Evolutionary conservation across 2,113 vertebrate species (phyloP).

Genomic region (Ornithorhynchus anatinus): DNA sequence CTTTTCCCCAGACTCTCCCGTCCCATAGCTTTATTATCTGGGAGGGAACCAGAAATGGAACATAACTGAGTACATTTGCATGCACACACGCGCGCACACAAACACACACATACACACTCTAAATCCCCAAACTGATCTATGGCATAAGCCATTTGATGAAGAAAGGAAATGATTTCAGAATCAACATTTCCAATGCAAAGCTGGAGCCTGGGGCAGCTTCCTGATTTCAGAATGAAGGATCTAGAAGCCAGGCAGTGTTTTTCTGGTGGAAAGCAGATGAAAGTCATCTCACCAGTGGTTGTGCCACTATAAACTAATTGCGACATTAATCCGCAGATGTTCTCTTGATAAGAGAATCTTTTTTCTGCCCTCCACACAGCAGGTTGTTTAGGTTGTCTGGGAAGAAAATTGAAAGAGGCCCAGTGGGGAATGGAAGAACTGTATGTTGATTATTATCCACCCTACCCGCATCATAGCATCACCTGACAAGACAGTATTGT

Average conservation of each 20-base stretch:
- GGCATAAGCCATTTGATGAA: background rate
- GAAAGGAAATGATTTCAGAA: background rate
- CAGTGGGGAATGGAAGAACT: constrained; percentile 4
- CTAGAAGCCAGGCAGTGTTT: background rate
- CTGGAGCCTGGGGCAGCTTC: background rate
- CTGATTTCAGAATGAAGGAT: background rate
- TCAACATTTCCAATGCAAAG: background rate
- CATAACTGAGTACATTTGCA: no score
- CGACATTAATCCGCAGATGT: background rate
- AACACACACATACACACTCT: no score
- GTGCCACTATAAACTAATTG: background rate
- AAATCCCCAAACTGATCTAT: background rate
- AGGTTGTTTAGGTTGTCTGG: background rate
- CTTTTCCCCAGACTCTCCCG: no score
- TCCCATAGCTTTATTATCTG: no score
- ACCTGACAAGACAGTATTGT: fast-evolving
- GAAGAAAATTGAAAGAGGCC: constrained; percentile 33
- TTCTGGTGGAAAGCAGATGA: background rate
- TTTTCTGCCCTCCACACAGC: background rate
- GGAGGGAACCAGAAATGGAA: no score
- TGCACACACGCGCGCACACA: no score
- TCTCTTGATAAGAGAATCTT: background rate
- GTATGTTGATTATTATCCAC: background rate
- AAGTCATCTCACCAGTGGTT: constrained; percentile 5
- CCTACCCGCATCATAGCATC: background rate